phyloP scores from a whole-genome alignment of 1,140 invertebrate species.

The Drosophila lowei region DNA sequence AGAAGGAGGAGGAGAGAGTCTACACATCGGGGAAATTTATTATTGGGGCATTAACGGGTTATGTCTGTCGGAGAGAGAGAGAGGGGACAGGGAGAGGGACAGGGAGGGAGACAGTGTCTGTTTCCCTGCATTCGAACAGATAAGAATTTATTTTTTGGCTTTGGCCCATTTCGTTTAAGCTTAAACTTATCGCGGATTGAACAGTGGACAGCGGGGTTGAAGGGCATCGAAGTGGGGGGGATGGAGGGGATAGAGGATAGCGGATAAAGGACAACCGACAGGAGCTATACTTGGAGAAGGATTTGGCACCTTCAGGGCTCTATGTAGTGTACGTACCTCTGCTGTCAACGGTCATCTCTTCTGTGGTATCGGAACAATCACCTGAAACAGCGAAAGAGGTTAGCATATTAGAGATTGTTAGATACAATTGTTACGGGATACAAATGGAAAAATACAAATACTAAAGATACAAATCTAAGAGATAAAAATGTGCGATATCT shows the following conservation, averaged over 20 bases:
- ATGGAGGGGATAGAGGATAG: constrained; percentile 15
- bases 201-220: constrained; percentile 17
- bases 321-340: constrained; percentile 52
- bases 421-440: no score
- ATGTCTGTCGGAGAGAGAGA: constrained; percentile 28
- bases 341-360: constrained; percentile 83
- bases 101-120: constrained; percentile 17
- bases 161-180: constrained; percentile 50
- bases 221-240: no score
- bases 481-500: no score
- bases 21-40: constrained; percentile 57
- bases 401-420: neutral
- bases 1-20: neutral
- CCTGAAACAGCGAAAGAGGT: constrained; percentile 50
- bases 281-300: neutral
- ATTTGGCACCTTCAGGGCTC: constrained; percentile 22
- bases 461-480: no score
- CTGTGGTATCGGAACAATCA: constrained; percentile 82
- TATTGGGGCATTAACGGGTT: constrained; percentile 75
- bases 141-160: constrained; percentile 62
- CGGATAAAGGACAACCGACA: constrained; percentile 21
- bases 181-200: constrained; percentile 48
- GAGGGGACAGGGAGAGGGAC: neutral
- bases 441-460: no score
- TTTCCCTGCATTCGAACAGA: constrained; percentile 48